These are phyloP conservation scores for Oryzias celebensis DNA, from an alignment of 2,113 vertebrate genomes.

Conservation along the genomic window DNA sequence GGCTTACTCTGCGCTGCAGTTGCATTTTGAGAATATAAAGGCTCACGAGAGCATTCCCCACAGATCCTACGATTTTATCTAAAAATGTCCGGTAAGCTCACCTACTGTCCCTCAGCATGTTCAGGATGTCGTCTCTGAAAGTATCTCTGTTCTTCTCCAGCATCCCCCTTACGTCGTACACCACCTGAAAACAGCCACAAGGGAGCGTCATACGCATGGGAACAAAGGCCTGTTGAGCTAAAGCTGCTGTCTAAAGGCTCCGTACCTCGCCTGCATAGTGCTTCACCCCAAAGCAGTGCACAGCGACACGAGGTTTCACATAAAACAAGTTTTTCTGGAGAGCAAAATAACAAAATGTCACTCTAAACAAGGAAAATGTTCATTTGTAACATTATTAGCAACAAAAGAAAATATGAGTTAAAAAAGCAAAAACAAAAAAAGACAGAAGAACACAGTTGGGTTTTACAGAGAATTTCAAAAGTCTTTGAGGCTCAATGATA, in stretches of 20 bases:
- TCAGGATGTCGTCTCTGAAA: slow-evolving; percentile 93
- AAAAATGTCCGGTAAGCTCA: neutral
- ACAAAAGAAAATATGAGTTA: no score
- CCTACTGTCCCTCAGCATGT: slow-evolving; percentile 92
- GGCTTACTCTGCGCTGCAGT: no score
- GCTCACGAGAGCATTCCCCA: no score
- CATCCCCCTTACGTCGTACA: slow-evolving; percentile 93
- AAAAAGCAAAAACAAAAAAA: no score
- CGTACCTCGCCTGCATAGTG: slow-evolving; percentile 96
- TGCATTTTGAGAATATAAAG: no score
- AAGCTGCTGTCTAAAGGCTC: no score
- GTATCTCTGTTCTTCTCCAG: slow-evolving; percentile 97
- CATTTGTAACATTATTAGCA: no score
- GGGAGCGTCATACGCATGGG: slow-evolving; percentile 6
- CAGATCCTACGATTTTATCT: neutral
- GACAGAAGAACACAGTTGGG: no score
- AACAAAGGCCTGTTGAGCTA: neutral
- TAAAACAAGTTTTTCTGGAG: slow-evolving; percentile 94
- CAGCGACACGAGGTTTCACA: slow-evolving; percentile 91
- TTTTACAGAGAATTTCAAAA: no score
- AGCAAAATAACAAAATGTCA: slow-evolving; percentile 3
- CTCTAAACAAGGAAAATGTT: no score
- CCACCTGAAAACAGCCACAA: slow-evolving; percentile 81
- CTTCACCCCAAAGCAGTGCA: slow-evolving; percentile 93
- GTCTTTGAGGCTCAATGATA: no score